Base-by-base conservation (phyloP, 2,888 invertebrate species). In the Hoplodrina blanda region DNA sequence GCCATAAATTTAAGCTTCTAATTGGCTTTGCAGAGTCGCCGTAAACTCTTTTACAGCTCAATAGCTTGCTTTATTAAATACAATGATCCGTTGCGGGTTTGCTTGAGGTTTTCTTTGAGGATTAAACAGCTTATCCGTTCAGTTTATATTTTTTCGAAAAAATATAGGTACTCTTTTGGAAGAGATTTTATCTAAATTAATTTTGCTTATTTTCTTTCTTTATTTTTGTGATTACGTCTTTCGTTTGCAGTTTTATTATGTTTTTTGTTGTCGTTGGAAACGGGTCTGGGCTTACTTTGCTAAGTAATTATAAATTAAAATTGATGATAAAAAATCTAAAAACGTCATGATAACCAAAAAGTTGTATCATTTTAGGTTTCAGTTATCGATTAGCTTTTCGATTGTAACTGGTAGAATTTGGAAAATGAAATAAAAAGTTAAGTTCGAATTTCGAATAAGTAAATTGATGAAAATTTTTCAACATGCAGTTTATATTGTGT, bases 21-120 rank as follows among this genome's bases (percentile, higher is more conserved):
- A 95, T 95, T 95, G 94, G 94, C 92, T 91, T 86, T 84, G 90
- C 89, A 85, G 91, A 91, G 88, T 92, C 88, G 91, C 88, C 91
- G 91, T 95, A 93, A 94, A 95, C 91, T 91, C 91, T 93, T 95
- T 94, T 93, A 95, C 93, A 90, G 90, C 92, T 91, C 91, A 90
- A 91, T 92, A 89, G 87, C 87, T 87, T 87, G 89, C 90, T 91
- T 92, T 92, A 93, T 92, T 93, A 91, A 93, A 92, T 88, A 89
- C 79, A 79, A 78, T 63, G 74, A 80, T 74, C 67, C 68, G 60
- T 53, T 75, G 69, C 53, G 85, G 83, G 56, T 74, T 69, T 68
- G 20, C 67, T 65, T 50, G 67, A 30, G 33, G 0, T 19, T 67
- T 74, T 44, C 65, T 53, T 53, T 13, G 1, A 4, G 52, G 33